phyloP scores from a whole-genome alignment of 2,113 vertebrate genomes.

The Pithys albifrons region DNA sequence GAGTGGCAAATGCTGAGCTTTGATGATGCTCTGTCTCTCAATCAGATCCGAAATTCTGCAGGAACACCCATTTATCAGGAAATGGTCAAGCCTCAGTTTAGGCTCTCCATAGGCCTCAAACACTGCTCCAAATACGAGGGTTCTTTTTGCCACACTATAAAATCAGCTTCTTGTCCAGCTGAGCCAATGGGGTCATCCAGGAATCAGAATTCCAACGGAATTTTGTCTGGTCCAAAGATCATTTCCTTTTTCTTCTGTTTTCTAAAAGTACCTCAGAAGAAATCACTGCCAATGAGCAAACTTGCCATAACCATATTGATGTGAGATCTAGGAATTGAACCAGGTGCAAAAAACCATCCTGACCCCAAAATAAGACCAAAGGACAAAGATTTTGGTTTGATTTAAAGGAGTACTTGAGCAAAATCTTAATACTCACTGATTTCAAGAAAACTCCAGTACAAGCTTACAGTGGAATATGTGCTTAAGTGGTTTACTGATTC shows the following conservation, averaged over 20 bases:
- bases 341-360: not conserved
- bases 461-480: not conserved
- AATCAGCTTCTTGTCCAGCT: not conserved
- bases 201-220: not conserved
- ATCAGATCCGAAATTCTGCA: not conserved
- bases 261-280: not conserved
- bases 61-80: fast-evolving
- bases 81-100: not conserved
- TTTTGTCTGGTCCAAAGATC: not conserved
- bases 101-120: not conserved
- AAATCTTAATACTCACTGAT: not conserved
- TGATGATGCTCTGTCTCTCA: not conserved
- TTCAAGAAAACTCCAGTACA: not conserved
- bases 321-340: not conserved
- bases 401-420: not conserved
- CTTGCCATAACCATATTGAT: fast-evolving
- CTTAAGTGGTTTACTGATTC: not conserved
- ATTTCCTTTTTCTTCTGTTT: not conserved
- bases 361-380: not conserved
- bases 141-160: not conserved
- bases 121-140: not conserved
- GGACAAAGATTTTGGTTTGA: not conserved
- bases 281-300: not conserved
- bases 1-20: not conserved
- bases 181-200: not conserved